Evolutionary conservation across 2,113 vertebrate genomes (phyloP).

Genomic region (Forbesichthys agassizii): DNA sequence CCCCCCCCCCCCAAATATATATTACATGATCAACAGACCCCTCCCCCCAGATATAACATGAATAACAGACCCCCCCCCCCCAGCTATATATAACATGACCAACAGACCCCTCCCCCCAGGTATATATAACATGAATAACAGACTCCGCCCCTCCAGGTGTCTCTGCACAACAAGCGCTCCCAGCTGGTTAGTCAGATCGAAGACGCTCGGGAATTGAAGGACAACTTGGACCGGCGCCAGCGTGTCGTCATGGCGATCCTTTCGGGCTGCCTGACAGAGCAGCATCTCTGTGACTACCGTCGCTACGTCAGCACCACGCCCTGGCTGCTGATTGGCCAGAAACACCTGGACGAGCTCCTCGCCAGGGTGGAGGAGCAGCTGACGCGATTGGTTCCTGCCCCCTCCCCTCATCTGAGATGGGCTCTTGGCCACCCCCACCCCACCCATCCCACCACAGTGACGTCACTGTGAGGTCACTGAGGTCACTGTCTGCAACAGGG

Average conservation of each 20-base stretch:
- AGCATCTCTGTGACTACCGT: constrained; percentile 87
- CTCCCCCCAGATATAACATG: too few species aligned
- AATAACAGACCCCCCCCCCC: too few species aligned
- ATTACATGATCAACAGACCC: too few species aligned
- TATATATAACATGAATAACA: too few species aligned
- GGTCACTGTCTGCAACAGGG: too few species aligned
- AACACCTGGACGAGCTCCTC: constrained; percentile 91
- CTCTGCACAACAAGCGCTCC: constrained; percentile 84
- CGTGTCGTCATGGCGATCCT: constrained; percentile 86
- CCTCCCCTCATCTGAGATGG: constrained; percentile 14
- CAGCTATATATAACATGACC: too few species aligned
- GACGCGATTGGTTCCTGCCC: constrained; percentile 69
- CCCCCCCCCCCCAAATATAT: too few species aligned
- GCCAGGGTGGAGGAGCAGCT: constrained; percentile 89
- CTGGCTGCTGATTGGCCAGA: constrained; percentile 87
- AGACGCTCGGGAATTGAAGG: constrained; percentile 93
- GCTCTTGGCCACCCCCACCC: constrained; percentile 52
- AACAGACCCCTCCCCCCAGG: too few species aligned
- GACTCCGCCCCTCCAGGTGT: constrained; percentile 73
- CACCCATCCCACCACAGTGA: constrained; percentile 71
- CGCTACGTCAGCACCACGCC: constrained; percentile 89
- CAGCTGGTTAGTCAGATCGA: constrained; percentile 89
- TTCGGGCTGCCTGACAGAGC: constrained; percentile 77
- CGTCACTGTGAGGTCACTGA: constrained; percentile 37
- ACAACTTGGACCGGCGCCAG: constrained; percentile 92